Base-by-base conservation (phyloP, 1,140 invertebrate species). In the Muscidifurax raptorellus region DNA sequence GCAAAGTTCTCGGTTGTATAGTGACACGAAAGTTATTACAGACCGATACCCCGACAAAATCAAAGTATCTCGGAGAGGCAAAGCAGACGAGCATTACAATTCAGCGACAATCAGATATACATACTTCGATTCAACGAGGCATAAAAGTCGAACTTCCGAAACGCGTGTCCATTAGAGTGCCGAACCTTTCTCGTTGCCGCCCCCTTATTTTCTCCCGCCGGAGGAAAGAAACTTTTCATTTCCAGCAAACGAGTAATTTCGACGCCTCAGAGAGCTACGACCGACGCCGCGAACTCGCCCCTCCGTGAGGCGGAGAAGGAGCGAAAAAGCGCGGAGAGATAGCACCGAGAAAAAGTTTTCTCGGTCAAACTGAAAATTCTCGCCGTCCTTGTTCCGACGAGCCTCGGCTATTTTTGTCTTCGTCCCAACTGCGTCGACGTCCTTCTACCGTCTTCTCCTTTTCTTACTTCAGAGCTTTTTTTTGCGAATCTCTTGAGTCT, bases 171-270 rank as follows among this genome's bases (percentile, higher is more conserved):
- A 67, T 71, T 44, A 40, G 66, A 25, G 25, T 66, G 4, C 3
- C 22, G 75, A 30, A 18, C 2, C 47, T 52, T 30, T 18, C 15
- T 30, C 15, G 75, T 22, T 22, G 7, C 76, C 22, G 7, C 47
- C 18, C 0, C 30, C n/a, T n/a, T n/a, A n/a, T 32, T 52, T 64
- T 30, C 52, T 30, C 30, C 4, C 32, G 40, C 4, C 32, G 40
- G 27, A 69, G 79, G 18, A 80, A 77, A 80, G 44, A 69, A 74
- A 74, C 80, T 82, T 82, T 82, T 59, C 69, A 82, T 82, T 82
- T 82, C 80, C 80, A 69, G 30, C 67, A 72, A 82, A 82, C 80
- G 44, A 82, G 80, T 82, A 82, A 82, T 82, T 82, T 44, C 80
- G 69, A 82, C 69, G 80, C 80, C 69, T 80, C 25, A 7, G 3